Evolutionary conservation across 2,888 invertebrate species (phyloP), one percentile per base, ranked within the genome.

Genomic region (Phortica magna): DNA sequence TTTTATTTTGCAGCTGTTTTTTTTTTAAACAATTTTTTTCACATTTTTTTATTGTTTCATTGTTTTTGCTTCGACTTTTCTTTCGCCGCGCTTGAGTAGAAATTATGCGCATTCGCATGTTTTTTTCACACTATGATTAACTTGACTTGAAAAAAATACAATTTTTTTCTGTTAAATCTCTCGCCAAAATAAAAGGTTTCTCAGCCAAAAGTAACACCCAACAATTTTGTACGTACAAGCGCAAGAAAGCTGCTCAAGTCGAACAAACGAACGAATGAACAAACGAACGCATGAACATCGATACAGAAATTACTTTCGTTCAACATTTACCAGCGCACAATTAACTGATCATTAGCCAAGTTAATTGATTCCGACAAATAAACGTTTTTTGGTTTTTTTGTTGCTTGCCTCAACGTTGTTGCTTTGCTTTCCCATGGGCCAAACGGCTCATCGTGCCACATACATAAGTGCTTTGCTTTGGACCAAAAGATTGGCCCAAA

Each of bases 341-440:
- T 83, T 82, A 81, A 73, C 79, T 76, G 78, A 68, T 78, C 78
- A 81, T 82, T 84, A 80, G 48, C 14, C 39, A 31, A 12, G 19
- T 12, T 71, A 71, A 71, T 71, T 71, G 70, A 71, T 71, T 71
- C 43, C 19, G 19, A n/a, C 39, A 43, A 68, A 65, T 41, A 41
- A 65, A 39, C 39, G 65, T 65, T 41, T 65, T 41, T n/a, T 65
- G 3, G 2, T 65, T 6, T 41, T 65, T 41, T n/a, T 65, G 3
- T 31, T 65, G 0, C 65, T 31, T 17, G 53, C 61, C 6, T 22
- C 19, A 61, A 7, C 22, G 61, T 22, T 22, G 68, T 68, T 12
- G 39, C 48, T 55, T n/a, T 14, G 43, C 39, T 71, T 71, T 53
- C 55, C 70, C 53, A 71, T 71, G 22, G 43, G 19, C 48, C 17